Evolutionary conservation across 2,113 vertebrate species (phyloP).

Genomic region (Tylochromis polylepis): DNA sequence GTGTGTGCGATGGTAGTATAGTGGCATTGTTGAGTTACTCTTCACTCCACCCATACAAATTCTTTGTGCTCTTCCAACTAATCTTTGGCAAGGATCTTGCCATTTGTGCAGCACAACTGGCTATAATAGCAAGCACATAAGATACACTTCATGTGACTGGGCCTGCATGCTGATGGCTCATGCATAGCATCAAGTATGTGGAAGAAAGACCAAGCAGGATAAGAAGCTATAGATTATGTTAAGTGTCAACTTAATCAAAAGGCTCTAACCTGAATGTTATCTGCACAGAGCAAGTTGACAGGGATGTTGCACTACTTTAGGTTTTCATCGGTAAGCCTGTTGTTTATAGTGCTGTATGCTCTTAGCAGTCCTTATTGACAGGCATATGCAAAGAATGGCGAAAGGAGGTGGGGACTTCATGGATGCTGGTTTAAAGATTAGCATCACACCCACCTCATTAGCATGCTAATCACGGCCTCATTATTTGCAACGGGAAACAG

Average conservation of each 20-base stretch:
- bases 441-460: constrained; percentile 33
- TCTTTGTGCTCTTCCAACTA: background rate
- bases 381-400: background rate
- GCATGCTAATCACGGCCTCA: constrained; percentile 33
- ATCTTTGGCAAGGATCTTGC: background rate
- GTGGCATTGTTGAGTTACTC: background rate
- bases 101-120: background rate
- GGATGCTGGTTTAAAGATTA: constrained; percentile 26
- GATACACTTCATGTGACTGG: background rate
- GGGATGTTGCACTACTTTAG: background rate
- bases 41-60: background rate
- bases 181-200: background rate
- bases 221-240: background rate
- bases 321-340: background rate
- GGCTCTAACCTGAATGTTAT: background rate
- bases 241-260: background rate
- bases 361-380: background rate
- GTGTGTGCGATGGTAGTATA: background rate
- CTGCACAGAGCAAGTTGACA: background rate
- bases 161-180: background rate
- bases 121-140: background rate
- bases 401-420: background rate
- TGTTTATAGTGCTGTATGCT: background rate
- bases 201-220: background rate
- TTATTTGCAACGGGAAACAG: constrained; percentile 44